Evolutionary conservation across 1,140 invertebrate species (phyloP).

Genomic region (Pseudomyrmex flavicornis): DNA sequence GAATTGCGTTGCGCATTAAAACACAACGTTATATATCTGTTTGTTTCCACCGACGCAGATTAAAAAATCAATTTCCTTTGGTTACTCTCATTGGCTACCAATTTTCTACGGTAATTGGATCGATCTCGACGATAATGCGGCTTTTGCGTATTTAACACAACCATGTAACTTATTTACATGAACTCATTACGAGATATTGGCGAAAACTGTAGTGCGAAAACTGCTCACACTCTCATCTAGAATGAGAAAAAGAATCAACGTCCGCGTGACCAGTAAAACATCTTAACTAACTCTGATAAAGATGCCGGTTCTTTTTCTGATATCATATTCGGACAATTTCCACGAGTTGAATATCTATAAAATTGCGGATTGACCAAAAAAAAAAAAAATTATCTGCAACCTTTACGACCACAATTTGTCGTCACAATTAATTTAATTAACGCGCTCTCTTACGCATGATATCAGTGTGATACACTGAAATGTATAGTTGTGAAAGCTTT

Average conservation of each 20-base stretch:
- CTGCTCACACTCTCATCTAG: neutral
- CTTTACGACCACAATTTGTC: conserved; percentile 5
- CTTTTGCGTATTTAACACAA: neutral
- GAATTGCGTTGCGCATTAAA: conserved; percentile 25
- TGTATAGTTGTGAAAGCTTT: neutral
- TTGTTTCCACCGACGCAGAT: neutral
- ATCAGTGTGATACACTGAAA: conserved; percentile 7
- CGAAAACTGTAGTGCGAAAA: no score
- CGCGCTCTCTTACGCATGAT: neutral
- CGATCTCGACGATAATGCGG: neutral
- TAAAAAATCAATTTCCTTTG: conserved; percentile 20
- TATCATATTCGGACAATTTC: conserved; percentile 48
- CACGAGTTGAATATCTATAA: conserved; percentile 16
- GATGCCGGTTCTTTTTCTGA: conserved; percentile 1
- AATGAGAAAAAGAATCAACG: conserved; percentile 14
- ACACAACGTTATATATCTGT: neutral
- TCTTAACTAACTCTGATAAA: conserved; percentile 52
- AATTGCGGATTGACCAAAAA: conserved; percentile 34
- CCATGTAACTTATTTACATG: conserved; percentile 34
- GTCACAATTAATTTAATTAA: conserved; percentile 52
- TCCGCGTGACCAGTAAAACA: conserved; percentile 18
- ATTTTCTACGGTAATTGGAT: conserved; percentile 55
- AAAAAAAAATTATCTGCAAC: conserved; percentile 1
- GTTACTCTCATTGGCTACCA: neutral
- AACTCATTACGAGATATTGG: conserved; percentile 18